Evolutionary conservation across 2,797 vertebrate species (phyloP).

Genomic region (Semaprochilodus insignis): DNA sequence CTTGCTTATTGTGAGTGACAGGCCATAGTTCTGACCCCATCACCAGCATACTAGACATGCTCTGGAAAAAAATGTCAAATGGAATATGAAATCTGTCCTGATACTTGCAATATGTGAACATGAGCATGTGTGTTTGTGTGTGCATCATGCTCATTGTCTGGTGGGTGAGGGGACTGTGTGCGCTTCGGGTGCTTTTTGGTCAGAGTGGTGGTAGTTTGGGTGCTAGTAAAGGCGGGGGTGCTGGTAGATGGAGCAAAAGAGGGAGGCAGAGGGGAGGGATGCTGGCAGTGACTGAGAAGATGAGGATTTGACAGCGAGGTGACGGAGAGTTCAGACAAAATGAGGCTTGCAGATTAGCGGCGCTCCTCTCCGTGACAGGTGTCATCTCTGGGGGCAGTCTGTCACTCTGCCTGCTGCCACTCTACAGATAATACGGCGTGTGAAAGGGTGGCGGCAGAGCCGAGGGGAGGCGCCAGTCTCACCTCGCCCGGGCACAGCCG

Average conservation of each 20-base stretch:
- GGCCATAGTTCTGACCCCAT: slow-evolving; percentile 69
- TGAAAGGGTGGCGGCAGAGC: slow-evolving; percentile 66
- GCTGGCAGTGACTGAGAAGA: slow-evolving; percentile 92
- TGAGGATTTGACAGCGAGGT: slow-evolving; percentile 95
- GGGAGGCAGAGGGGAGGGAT: slow-evolving; percentile 69
- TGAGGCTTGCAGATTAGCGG: slow-evolving; percentile 96
- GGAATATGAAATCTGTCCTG: slow-evolving; percentile 50
- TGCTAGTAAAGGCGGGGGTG: slow-evolving; percentile 51
- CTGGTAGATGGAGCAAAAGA: slow-evolving; percentile 50
- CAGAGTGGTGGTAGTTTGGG: slow-evolving; percentile 37
- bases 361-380: slow-evolving; percentile 96
- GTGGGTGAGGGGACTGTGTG: slow-evolving; percentile 47
- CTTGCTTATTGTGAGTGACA: slow-evolving; percentile 56
- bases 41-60: slow-evolving; percentile 47
- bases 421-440: slow-evolving; percentile 89
- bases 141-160: neutral
- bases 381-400: slow-evolving; percentile 99
- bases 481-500: slow-evolving; percentile 73
- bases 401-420: slow-evolving; percentile 97
- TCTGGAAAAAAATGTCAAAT: slow-evolving; percentile 45
- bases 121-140: slow-evolving; percentile 20
- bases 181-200: slow-evolving; percentile 17
- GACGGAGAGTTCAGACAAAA: slow-evolving; percentile 96
- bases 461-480: slow-evolving; percentile 67
- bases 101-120: slow-evolving; percentile 42